These are phyloP conservation scores for Dryococelus australis DNA, from an alignment of 2,888 invertebrate species.

Conservation along the genomic window DNA sequence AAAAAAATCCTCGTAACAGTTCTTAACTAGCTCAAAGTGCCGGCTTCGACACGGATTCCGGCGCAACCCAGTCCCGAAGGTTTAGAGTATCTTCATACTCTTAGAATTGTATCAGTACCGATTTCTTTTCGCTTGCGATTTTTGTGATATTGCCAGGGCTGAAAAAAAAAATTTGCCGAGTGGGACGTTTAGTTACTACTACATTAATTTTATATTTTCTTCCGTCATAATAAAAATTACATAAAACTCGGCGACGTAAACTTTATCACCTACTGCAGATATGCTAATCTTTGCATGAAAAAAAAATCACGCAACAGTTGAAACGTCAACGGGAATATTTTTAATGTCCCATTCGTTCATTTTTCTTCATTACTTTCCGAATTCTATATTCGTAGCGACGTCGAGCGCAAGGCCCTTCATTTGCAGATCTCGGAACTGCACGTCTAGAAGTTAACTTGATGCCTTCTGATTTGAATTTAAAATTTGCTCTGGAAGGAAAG, in stretches of 20 bases:
- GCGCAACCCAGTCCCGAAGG: too few species aligned
- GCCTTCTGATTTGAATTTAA: background rate
- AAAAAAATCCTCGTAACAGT: too few species aligned
- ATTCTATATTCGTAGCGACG: background rate
- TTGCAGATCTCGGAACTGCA: constrained; percentile 1
- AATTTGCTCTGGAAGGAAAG: background rate
- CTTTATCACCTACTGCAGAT: background rate
- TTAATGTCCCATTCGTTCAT: background rate
- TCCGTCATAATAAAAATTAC: background rate
- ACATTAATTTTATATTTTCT: background rate
- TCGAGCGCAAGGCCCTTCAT: background rate
- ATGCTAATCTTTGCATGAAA: background rate
- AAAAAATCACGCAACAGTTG: background rate
- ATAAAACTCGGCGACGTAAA: background rate
- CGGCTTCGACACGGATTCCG: too few species aligned
- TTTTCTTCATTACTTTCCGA: background rate
- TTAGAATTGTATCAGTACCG: too few species aligned
- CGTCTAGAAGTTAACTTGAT: background rate
- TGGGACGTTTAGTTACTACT: background rate
- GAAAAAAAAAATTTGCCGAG: background rate
- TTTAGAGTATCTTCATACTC: too few species aligned
- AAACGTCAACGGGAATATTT: background rate
- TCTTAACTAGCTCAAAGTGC: too few species aligned
- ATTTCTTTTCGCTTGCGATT: too few species aligned
- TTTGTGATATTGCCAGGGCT: too few species aligned